Conservation (phyloP, 2,113 vertebrate species). For the Chunga burmeisteri region DNA sequence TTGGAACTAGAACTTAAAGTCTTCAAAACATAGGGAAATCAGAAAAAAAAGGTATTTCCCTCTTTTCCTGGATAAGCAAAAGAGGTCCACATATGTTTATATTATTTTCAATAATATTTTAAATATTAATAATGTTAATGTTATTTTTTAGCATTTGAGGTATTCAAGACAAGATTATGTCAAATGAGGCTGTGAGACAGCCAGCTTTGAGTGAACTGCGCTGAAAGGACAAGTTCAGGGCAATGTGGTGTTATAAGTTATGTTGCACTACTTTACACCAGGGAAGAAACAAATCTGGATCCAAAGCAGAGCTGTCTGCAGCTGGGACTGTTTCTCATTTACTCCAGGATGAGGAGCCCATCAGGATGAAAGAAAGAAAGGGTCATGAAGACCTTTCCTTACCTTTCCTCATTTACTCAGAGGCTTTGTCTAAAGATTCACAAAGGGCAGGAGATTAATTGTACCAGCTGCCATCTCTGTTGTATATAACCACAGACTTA, state of each 20-base stretch:
- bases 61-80: background rate
- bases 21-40: background rate
- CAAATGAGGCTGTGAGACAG: background rate
- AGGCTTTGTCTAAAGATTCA: slow-evolving; percentile 15
- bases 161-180: background rate
- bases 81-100: background rate
- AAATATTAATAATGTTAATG: background rate
- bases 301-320: background rate
- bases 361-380: background rate
- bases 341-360: background rate
- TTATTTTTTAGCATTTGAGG: background rate
- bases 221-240: background rate
- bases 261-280: background rate
- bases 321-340: background rate
- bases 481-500: background rate
- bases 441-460: slow-evolving; percentile 51
- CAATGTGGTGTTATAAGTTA: background rate
- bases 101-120: background rate
- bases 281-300: background rate
- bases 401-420: slow-evolving; percentile 37
- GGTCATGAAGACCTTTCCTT: background rate
- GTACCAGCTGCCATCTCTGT: background rate
- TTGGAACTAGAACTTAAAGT: background rate
- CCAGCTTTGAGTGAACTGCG: background rate
- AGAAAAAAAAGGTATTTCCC: background rate